Percentiles rank a stretch among this genome's conserved stretches.
These are phyloP conservation scores for Lagenorhynchus albirostris DNA, from an alignment of 2,113 vertebrate genomes.

Conservation along the genomic window DNA sequence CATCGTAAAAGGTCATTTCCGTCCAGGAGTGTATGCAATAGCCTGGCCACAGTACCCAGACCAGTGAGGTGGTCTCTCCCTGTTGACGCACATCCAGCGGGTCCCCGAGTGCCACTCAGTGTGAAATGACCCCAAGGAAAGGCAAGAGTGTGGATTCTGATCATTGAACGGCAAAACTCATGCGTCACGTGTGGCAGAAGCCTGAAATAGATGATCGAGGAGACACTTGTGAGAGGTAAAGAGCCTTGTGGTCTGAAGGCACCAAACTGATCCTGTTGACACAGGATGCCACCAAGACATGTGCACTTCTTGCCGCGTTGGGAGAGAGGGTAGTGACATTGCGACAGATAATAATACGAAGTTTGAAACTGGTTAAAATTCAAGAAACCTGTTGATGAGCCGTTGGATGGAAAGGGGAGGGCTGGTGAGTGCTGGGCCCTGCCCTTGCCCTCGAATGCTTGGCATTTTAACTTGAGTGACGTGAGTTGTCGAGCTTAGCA, in stretches of 20 bases:
- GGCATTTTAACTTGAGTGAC: background rate
- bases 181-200: background rate
- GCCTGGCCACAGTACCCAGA: background rate
- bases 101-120: background rate
- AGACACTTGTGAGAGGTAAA: background rate
- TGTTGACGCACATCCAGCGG: accelerated
- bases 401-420: no score
- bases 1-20: background rate
- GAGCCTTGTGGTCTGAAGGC: background rate
- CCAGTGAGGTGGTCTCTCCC: background rate
- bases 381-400: background rate
- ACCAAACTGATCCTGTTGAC: background rate
- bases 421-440: background rate
- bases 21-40: background rate
- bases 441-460: background rate
- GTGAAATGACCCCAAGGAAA: background rate
- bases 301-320: background rate
- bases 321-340: background rate
- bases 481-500: background rate
- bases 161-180: background rate
- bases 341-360: background rate
- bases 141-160: background rate
- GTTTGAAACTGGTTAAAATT: background rate
- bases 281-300: background rate
- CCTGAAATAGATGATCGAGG: background rate